These are phyloP conservation scores for Tragulus kanchil DNA, from an alignment of 2,113 vertebrate species.

Conservation along the genomic window DNA sequence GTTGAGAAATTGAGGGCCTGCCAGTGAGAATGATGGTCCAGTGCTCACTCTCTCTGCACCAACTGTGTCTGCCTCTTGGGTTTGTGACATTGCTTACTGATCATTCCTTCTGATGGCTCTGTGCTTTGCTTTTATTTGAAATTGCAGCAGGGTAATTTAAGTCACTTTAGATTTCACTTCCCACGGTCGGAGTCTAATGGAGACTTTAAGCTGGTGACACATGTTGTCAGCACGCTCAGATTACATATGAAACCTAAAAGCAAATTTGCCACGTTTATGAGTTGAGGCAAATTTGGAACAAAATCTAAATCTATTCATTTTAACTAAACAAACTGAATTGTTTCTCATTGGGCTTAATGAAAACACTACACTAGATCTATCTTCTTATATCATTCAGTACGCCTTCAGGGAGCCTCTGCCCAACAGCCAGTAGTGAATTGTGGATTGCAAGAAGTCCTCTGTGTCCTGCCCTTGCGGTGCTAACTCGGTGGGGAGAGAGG, in stretches of 20 bases:
- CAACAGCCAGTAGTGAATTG: not conserved
- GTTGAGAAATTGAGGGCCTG: not conserved
- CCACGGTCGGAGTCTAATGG: slow-evolving; percentile 29
- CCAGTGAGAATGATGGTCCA: not conserved
- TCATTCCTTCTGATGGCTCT: not conserved
- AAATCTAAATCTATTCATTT: slow-evolving; percentile 62
- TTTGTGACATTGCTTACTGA: not conserved
- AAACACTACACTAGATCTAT: not conserved
- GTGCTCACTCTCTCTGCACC: not conserved
- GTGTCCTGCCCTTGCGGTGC: not conserved
- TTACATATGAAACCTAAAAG: slow-evolving; percentile 56
- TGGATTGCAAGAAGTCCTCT: not conserved
- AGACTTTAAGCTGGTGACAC: slow-evolving; percentile 19
- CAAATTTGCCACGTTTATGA: slow-evolving; percentile 40
- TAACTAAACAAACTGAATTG: slow-evolving; percentile 34
- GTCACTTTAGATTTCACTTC: slow-evolving; percentile 4
- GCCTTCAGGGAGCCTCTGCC: not conserved
- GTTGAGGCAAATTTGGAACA: not conserved
- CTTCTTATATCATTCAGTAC: not conserved
- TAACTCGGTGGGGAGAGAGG: not conserved
- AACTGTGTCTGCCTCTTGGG: not conserved
- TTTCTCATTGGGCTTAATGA: slow-evolving; percentile 23
- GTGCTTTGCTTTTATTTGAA: slow-evolving; percentile 55
- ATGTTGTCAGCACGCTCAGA: not conserved
- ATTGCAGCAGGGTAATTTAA: slow-evolving; percentile 21